Evolutionary conservation across 2,888 invertebrate species (phyloP).

Genomic region (Sussaba pulchella): DNA sequence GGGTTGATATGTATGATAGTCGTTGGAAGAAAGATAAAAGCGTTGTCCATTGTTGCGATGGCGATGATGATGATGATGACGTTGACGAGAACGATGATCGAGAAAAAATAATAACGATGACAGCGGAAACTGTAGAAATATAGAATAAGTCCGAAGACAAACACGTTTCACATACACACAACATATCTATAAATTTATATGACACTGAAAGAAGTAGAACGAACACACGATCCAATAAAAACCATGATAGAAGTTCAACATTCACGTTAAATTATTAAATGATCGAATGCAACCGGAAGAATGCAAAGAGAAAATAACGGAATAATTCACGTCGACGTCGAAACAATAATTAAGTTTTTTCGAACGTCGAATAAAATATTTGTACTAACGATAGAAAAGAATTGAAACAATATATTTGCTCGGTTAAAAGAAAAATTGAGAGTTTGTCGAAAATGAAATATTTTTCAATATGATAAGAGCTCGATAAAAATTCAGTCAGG

Average conservation of each 20-base stretch:
- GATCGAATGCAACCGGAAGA: slow-evolving; percentile 10
- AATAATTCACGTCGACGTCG: no score
- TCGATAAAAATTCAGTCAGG: no score
- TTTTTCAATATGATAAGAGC: no score
- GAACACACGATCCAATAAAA: slow-evolving; percentile 22
- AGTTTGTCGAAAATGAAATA: no score
- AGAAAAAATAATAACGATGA: slow-evolving; percentile 29
- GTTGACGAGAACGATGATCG: slow-evolving; percentile 34
- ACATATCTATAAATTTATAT: slow-evolving; percentile 7
- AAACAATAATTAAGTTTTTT: no score
- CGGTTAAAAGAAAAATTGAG: no score
- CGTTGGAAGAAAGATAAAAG: slow-evolving; percentile 32
- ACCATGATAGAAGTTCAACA: slow-evolving; percentile 36
- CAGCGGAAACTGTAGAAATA: slow-evolving; percentile 9
- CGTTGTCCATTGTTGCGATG: slow-evolving; percentile 31
- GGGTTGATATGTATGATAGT: no score
- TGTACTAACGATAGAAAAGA: no score
- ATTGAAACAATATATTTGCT: no score
- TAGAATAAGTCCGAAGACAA: slow-evolving; percentile 3
- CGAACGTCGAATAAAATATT: no score
- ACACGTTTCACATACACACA: slow-evolving; percentile 39
- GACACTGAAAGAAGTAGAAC: slow-evolving; percentile 38
- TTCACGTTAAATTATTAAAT: slow-evolving; percentile 30
- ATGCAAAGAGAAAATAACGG: no score
- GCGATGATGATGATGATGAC: slow-evolving; percentile 37